A percentile compares a stretch with the other conserved stretches of the same genome.
These are phyloP conservation scores for Chymomyza amoena DNA, from an alignment of 2,888 invertebrate species.

Conservation along the genomic window DNA sequence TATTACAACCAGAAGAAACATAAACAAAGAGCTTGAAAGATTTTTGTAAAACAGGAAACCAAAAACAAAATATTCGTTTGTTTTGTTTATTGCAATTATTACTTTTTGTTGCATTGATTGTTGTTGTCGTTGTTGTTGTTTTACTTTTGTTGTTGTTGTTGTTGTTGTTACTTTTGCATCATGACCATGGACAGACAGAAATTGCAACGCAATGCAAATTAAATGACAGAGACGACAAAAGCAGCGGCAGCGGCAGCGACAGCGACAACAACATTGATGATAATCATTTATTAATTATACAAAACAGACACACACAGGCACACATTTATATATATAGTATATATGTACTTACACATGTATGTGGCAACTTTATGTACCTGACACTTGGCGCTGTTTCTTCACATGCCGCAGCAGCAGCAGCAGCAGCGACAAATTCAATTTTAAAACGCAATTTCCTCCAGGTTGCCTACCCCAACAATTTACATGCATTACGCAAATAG, in stretches of 20 bases:
- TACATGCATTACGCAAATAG: background rate
- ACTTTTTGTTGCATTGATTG: background rate
- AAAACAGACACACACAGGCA: background rate
- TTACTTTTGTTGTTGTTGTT: conserved; percentile 18
- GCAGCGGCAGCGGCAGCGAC: too few relatives aligned
- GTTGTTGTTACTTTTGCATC: conserved; percentile 24
- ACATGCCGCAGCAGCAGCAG: background rate
- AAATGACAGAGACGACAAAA: conserved; percentile 25
- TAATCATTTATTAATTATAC: background rate
- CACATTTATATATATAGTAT: too few relatives aligned
- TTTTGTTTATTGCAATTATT: background rate
- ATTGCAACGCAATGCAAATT: conserved; percentile 47
- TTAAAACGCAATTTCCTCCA: background rate
- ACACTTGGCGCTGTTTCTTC: background rate
- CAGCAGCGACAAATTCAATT: background rate
- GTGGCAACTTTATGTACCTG: background rate
- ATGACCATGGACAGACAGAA: conserved; percentile 44
- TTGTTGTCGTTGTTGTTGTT: conserved; percentile 1
- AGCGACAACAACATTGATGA: conserved; percentile 1
- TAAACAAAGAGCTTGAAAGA: background rate
- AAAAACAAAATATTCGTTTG: background rate
- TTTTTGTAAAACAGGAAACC: background rate
- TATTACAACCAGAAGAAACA: background rate
- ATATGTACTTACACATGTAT: too few relatives aligned
- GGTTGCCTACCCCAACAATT: background rate